Conservation (phyloP, 2,797 vertebrate genomes). For the Pagetopsis macropterus region DNA sequence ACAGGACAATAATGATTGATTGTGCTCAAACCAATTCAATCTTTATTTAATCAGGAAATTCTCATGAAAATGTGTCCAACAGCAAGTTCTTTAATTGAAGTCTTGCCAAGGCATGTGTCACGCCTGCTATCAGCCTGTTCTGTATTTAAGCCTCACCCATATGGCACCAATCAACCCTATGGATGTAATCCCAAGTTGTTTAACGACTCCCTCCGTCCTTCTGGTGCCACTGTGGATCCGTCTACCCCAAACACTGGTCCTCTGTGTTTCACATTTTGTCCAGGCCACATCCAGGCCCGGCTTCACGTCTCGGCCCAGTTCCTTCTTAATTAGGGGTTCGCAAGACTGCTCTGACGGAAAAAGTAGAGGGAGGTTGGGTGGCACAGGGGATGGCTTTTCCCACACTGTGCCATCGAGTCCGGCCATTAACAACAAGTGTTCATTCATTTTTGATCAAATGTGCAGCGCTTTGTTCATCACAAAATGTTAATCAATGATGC, state of each 20-base stretch:
- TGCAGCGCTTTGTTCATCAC: constrained; percentile 42
- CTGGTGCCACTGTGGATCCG: constrained; percentile 36
- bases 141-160: constrained; percentile 39
- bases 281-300: constrained; percentile 45
- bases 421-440: constrained; percentile 56
- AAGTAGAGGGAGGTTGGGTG: constrained; percentile 10
- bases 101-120: constrained; percentile 1
- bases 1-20: not conserved
- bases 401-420: constrained; percentile 61
- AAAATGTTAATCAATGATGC: constrained; percentile 55
- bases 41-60: constrained; percentile 1
- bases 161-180: constrained; percentile 15
- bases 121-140: constrained; percentile 9
- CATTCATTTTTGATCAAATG: constrained; percentile 52
- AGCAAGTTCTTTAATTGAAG: constrained; percentile 11
- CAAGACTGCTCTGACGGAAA: constrained; percentile 45
- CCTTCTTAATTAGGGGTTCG: constrained; percentile 73
- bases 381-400: constrained; percentile 49
- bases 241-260: constrained; percentile 54
- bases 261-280: constrained; percentile 63
- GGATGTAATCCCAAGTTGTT: constrained; percentile 38
- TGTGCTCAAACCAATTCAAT: not conserved
- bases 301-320: constrained; percentile 59
- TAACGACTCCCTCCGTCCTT: constrained; percentile 42
- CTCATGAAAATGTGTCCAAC: not conserved